Conservation (phyloP, 2,888 invertebrate genomes). For the Pseudococcus jackbeardsleyi region DNA sequence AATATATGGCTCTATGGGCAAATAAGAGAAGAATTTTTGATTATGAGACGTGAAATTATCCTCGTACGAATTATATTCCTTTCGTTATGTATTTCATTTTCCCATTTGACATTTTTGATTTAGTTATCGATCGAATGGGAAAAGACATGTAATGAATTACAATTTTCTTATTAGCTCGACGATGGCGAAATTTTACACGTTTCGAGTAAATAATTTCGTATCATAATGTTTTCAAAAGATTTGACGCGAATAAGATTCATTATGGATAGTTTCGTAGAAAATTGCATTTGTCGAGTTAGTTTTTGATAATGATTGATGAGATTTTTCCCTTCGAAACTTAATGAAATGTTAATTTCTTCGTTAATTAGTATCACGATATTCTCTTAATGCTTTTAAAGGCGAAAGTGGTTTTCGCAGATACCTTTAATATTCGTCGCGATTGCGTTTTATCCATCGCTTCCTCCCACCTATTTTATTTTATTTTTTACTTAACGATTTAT, state of each 20-base stretch:
- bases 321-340: background rate
- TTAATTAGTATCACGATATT: background rate
- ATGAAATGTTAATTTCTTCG: slow-evolving; percentile 40
- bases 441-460: background rate
- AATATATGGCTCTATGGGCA: too few relatives aligned
- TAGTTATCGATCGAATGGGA: background rate
- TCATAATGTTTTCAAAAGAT: background rate
- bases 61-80: background rate
- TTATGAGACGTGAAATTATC: background rate
- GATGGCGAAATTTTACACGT: background rate
- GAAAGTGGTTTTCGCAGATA: too few relatives aligned
- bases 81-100: background rate
- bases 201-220: background rate
- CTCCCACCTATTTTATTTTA: too few relatives aligned
- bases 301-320: slow-evolving; percentile 29
- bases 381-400: background rate
- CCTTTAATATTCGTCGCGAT: background rate
- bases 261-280: slow-evolving; percentile 1
- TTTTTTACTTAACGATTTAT: background rate
- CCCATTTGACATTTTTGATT: slow-evolving; percentile 17
- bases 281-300: background rate
- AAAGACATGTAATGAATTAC: slow-evolving; percentile 2
- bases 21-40: too few relatives aligned
- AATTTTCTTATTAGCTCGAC: background rate
- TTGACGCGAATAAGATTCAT: slow-evolving; percentile 32